A percentile compares a stretch with the other conserved stretches of the same genome.
Evolutionary conservation across 2,113 vertebrate species (phyloP).

Genomic region (Amphiprion ocellaris): DNA sequence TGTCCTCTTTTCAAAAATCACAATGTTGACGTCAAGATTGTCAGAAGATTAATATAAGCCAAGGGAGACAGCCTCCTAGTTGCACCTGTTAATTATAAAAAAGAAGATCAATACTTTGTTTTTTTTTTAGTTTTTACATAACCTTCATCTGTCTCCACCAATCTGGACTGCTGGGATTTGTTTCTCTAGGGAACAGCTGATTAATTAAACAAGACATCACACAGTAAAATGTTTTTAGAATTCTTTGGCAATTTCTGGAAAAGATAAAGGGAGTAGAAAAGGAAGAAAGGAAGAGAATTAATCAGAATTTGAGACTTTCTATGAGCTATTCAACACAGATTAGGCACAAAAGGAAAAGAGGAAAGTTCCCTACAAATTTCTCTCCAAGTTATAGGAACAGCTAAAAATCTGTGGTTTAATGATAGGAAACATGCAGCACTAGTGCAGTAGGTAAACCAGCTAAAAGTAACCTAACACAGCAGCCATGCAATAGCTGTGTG

Average conservation of each 20-base stretch:
- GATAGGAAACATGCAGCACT: neutral
- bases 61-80: conserved; percentile 14
- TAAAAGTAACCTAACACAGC: neutral
- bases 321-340: no score
- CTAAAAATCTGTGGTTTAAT: neutral
- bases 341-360: neutral
- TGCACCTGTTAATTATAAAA: conserved; percentile 58
- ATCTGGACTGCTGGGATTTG: neutral
- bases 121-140: neutral
- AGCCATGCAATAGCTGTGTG: no score
- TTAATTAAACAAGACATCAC: conserved; percentile 3
- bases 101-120: conserved; percentile 12
- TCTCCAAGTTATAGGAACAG: neutral
- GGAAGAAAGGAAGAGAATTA: neutral
- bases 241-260: neutral
- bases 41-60: conserved; percentile 23
- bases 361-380: neutral
- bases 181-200: neutral
- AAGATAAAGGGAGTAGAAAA: neutral
- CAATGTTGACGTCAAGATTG: conserved; percentile 13
- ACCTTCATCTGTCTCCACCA: neutral
- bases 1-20: conserved; percentile 41
- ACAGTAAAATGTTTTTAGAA: neutral
- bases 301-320: neutral
- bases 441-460: neutral